Conservation (phyloP, 2,888 invertebrate species). For the Cryptosula pallasiana region DNA sequence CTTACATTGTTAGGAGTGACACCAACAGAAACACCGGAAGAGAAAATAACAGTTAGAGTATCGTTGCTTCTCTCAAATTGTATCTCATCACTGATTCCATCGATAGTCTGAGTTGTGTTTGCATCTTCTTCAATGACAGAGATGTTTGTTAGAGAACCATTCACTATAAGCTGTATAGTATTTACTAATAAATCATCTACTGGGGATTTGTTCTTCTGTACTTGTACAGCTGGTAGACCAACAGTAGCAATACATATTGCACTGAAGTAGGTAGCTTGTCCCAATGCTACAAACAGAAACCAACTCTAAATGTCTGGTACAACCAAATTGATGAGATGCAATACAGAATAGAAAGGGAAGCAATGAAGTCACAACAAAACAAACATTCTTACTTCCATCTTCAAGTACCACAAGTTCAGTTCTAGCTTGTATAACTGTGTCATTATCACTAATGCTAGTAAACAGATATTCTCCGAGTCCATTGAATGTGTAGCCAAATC, state of each 20-base stretch:
- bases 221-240: slow-evolving; percentile 8
- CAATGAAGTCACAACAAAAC: not conserved
- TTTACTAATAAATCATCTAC: not conserved
- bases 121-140: slow-evolving; percentile 14
- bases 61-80: slow-evolving; percentile 6
- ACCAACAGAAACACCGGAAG: not conserved
- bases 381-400: slow-evolving; percentile 12
- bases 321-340: not conserved
- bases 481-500: slow-evolving; percentile 7
- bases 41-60: slow-evolving; percentile 1
- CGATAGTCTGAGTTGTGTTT: slow-evolving; percentile 20
- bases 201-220: slow-evolving; percentile 20
- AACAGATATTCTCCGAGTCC: slow-evolving; percentile 21
- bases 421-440: slow-evolving; percentile 19
- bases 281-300: not conserved
- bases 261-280: slow-evolving; percentile 22
- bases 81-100: slow-evolving; percentile 6
- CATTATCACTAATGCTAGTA: slow-evolving; percentile 8
- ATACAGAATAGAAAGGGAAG: not conserved
- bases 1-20: slow-evolving; percentile 7
- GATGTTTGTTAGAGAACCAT: slow-evolving; percentile 1
- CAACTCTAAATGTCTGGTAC: too few species aligned
- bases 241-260: not conserved
- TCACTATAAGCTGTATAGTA: not conserved
- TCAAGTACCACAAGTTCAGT: not conserved